phyloP scores from a whole-genome alignment of 2,113 vertebrate genomes.

The Cygnus atratus region DNA sequence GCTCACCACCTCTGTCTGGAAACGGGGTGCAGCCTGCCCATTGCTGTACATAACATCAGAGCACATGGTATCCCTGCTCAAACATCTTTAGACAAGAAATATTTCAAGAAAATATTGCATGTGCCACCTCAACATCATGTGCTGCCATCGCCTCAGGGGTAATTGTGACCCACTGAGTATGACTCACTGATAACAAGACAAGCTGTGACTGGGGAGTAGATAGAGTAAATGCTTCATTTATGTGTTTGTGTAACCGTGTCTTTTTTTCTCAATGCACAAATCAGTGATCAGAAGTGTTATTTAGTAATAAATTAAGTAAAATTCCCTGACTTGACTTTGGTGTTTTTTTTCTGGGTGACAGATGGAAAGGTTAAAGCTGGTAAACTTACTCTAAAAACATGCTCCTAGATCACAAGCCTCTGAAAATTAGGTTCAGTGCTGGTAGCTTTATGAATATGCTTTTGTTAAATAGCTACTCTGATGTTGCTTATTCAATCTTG shows the following conservation, averaged over 20 bases:
- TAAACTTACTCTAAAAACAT: conserved; percentile 33
- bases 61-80: neutral
- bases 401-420: conserved; percentile 37
- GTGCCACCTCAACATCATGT: neutral
- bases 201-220: neutral
- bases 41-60: neutral
- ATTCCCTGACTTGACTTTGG: neutral
- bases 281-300: neutral
- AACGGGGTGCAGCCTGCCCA: neutral
- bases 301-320: neutral
- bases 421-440: conserved; percentile 40
- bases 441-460: conserved; percentile 53
- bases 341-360: neutral
- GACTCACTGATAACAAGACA: neutral
- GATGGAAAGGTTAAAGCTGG: conserved; percentile 13
- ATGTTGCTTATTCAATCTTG: conserved; percentile 72
- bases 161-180: neutral
- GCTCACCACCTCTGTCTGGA: neutral
- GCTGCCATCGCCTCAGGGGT: neutral
- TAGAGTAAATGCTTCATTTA: rapidly evolving
- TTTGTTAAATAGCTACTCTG: conserved; percentile 66
- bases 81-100: neutral
- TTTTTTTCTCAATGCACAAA: neutral
- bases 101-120: neutral
- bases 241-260: neutral